phyloP scores from a whole-genome alignment of 2,797 vertebrate genomes.

The Linurgus olivaceus region DNA sequence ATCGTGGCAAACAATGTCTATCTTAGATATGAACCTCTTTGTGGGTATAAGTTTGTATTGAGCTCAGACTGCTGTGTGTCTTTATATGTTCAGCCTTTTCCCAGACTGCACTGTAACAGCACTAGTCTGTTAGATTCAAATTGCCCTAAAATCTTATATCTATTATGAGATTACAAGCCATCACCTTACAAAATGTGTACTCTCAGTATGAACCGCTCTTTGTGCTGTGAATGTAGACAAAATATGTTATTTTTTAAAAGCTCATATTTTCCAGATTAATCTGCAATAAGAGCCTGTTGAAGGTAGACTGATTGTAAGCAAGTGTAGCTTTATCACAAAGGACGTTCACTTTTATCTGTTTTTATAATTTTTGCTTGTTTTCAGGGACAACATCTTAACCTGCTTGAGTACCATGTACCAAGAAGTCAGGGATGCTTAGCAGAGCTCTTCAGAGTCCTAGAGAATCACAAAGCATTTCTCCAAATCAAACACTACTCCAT shows the following conservation, averaged over 20 bases:
- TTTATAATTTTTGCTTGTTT: not conserved
- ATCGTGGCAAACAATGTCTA: not conserved
- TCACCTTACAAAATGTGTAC: not conserved
- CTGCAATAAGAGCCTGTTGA: not conserved
- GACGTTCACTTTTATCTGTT: not conserved
- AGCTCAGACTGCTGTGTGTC: not conserved
- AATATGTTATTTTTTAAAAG: not conserved
- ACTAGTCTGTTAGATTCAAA: not conserved
- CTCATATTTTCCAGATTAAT: not conserved
- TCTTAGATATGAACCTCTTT: not conserved
- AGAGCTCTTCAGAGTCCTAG: conserved; percentile 69
- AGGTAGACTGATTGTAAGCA: not conserved
- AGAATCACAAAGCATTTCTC: conserved; percentile 53
- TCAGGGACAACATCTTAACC: conserved; percentile 66
- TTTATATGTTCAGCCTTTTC: not conserved
- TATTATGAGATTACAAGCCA: not conserved
- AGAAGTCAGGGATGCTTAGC: conserved; percentile 48
- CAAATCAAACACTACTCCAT: conserved; percentile 71
- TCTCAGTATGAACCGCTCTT: not conserved
- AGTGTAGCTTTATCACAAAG: not conserved
- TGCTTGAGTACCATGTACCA: conserved; percentile 65
- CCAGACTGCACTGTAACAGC: not conserved
- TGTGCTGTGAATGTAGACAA: not conserved
- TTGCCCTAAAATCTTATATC: not conserved
- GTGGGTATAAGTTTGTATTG: no score